Evolutionary conservation across 1,140 invertebrate genomes (phyloP).

Genomic region (Spodoptera frugiperda): DNA sequence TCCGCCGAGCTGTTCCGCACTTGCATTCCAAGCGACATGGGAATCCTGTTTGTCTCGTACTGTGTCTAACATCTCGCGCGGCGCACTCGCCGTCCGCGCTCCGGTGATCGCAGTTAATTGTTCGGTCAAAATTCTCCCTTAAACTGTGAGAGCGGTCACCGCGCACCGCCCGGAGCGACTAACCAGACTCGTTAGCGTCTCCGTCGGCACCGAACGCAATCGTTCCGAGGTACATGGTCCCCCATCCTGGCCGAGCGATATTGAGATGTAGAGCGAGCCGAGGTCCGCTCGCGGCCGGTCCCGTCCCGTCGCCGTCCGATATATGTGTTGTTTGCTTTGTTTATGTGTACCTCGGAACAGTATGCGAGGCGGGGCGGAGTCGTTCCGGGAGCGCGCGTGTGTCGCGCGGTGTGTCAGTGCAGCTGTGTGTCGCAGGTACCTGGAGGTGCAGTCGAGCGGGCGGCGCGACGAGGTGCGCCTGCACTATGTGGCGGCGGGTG

Average conservation of each 20-base stretch:
- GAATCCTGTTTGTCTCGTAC: conserved; percentile 76
- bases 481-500: conserved; percentile 89
- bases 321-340: conserved; percentile 81
- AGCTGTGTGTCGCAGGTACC: conserved; percentile 88
- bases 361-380: conserved; percentile 71
- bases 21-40: conserved; percentile 87
- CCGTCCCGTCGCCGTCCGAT: conserved; percentile 72
- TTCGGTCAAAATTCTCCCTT: conserved; percentile 61
- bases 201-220: conserved; percentile 77
- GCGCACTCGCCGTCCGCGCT: conserved; percentile 49
- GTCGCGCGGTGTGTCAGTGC: conserved; percentile 47
- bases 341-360: conserved; percentile 85
- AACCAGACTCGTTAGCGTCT: conserved; percentile 70
- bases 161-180: conserved; percentile 63
- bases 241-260: conserved; percentile 85
- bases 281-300: conserved; percentile 74
- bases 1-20: conserved; percentile 75
- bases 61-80: conserved; percentile 62
- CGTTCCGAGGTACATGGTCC: conserved; percentile 87
- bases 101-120: conserved; percentile 47
- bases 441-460: conserved; percentile 96
- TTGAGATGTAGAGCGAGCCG: conserved; percentile 86
- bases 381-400: conserved; percentile 55
- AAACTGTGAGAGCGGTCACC: conserved; percentile 60
- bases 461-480: conserved; percentile 93